Conservation (phyloP, 2,797 vertebrate species). For the Myiotriccus ornatus region DNA sequence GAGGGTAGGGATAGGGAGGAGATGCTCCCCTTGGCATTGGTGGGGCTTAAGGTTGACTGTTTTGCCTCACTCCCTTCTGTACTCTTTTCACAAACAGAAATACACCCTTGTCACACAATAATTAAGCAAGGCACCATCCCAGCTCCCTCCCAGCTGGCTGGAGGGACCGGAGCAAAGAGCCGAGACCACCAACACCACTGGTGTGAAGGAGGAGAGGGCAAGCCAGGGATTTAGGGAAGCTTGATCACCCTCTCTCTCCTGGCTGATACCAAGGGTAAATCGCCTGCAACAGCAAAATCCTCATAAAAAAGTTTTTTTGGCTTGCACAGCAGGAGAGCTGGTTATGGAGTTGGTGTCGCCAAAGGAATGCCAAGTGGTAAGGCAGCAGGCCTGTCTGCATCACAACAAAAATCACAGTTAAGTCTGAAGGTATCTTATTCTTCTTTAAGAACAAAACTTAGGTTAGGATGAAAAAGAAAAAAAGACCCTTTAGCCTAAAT, state of each 20-base stretch:
- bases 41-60: not conserved
- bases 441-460: not conserved
- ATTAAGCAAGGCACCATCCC: not conserved
- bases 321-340: too few relatives aligned
- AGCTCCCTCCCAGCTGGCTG: accelerated
- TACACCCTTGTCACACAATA: not conserved
- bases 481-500: not conserved
- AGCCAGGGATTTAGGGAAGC: not conserved
- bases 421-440: not conserved
- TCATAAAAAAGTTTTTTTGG: not conserved
- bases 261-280: not conserved
- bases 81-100: not conserved
- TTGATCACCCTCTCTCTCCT: not conserved
- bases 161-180: accelerated
- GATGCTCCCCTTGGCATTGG: not conserved
- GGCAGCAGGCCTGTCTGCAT: not conserved
- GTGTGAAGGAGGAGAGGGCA: not conserved
- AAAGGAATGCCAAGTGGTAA: accelerated
- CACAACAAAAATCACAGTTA: not conserved
- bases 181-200: not conserved
- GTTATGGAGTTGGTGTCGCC: not conserved
- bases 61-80: not conserved
- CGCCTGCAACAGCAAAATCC: not conserved
- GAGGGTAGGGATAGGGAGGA: not conserved
- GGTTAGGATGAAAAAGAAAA: not conserved